These are phyloP conservation scores for Acyrthosiphon pisum DNA, from an alignment of 1,140 invertebrate genomes.

Conservation along the genomic window DNA sequence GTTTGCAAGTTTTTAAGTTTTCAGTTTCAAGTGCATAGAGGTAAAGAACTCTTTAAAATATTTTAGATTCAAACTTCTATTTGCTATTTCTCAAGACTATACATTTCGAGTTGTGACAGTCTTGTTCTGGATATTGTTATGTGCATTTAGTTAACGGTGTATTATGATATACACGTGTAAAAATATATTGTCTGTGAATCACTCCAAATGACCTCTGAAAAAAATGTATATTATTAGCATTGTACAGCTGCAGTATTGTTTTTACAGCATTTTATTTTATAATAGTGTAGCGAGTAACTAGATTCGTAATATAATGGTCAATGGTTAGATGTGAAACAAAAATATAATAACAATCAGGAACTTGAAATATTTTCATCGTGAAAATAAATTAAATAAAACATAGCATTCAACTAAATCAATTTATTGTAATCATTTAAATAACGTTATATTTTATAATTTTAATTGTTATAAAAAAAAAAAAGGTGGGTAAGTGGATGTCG, in stretches of 20 bases:
- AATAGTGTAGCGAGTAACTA: neutral
- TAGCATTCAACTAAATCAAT: neutral
- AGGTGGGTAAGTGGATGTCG: too few relatives aligned
- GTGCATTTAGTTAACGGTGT: neutral
- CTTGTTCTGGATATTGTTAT: neutral
- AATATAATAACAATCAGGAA: neutral
- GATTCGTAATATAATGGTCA: neutral
- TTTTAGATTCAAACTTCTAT: too few relatives aligned
- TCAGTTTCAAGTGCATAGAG: too few relatives aligned
- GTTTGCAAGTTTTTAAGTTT: too few relatives aligned
- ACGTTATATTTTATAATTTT: neutral
- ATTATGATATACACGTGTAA: neutral
- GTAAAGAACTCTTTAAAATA: too few relatives aligned
- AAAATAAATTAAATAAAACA: neutral
- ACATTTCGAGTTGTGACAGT: too few relatives aligned
- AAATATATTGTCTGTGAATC: neutral
- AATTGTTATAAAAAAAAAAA: neutral
- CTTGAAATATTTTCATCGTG: neutral
- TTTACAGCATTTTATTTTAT: neutral
- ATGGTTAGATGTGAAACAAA: neutral
- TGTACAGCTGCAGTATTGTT: neutral
- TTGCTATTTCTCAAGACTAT: too few relatives aligned
- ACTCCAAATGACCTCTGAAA: neutral
- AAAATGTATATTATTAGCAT: neutral
- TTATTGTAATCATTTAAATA: neutral